Percentiles rank a stretch among this genome's conserved stretches.
These are phyloP conservation scores for Spilarctia lutea DNA, from an alignment of 2,888 invertebrate species.

Conservation along the genomic window DNA sequence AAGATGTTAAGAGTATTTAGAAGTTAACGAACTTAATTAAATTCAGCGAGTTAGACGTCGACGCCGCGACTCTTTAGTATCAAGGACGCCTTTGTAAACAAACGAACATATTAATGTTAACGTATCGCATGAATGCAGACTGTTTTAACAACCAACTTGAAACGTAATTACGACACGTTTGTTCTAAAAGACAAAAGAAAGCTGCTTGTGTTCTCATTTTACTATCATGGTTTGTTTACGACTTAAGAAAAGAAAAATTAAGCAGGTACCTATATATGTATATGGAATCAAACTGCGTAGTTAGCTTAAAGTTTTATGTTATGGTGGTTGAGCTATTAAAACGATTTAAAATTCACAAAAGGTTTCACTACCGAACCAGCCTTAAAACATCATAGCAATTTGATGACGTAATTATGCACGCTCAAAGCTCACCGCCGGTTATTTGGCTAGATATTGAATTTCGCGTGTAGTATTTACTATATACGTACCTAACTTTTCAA, in stretches of 20 bases:
- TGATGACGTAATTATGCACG: slow-evolving; percentile 79
- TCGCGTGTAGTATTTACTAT: slow-evolving; percentile 32
- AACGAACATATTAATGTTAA: slow-evolving; percentile 82
- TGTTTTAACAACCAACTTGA: slow-evolving; percentile 70
- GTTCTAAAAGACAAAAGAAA: slow-evolving; percentile 64
- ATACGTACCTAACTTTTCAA: slow-evolving; percentile 27
- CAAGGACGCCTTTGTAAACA: slow-evolving; percentile 83
- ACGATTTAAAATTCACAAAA: slow-evolving; percentile 85
- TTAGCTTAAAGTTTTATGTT: slow-evolving; percentile 68
- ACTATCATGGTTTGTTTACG: slow-evolving; percentile 28
- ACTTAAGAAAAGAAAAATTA: slow-evolving; percentile 32
- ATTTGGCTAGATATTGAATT: slow-evolving; percentile 69
- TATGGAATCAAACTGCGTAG: slow-evolving; percentile 70
- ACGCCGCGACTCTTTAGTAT: slow-evolving; percentile 79
- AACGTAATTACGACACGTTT: slow-evolving; percentile 76
- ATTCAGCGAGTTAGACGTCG: slow-evolving; percentile 81
- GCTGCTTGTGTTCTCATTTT: slow-evolving; percentile 38
- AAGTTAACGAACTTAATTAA: slow-evolving; percentile 87
- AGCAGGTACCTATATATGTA: slow-evolving; percentile 23
- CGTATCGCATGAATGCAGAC: slow-evolving; percentile 78
- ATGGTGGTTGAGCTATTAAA: slow-evolving; percentile 73
- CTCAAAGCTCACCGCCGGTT: slow-evolving; percentile 71
- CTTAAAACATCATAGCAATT: slow-evolving; percentile 72
- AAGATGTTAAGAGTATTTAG: slow-evolving; percentile 86
- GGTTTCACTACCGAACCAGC: slow-evolving; percentile 71